Evolutionary conservation across 2,113 vertebrate species (phyloP), one percentile per base, ranked within the genome.

Genomic region (Siniperca knerii): DNA sequence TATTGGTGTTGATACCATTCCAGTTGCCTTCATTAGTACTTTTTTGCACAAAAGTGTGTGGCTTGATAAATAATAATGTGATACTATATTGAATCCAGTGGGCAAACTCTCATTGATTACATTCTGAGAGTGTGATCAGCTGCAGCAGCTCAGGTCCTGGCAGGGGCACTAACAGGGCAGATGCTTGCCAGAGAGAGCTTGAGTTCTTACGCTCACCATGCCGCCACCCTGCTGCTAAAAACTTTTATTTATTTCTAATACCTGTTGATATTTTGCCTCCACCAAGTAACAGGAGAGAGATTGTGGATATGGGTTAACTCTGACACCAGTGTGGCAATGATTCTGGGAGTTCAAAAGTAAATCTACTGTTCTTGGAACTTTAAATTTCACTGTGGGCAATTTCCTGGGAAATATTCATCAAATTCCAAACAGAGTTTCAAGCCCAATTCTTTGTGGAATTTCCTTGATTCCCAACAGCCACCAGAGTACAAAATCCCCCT

Each of bases 361-460:
- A 74, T 78, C n/a, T 29, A 29, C 29, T 29, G 29, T 44, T 72
- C 35, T 58, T 75, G 35, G 29, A 55, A 55, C 37, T 78, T 83
- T 54, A 84, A 72, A 81, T 77, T 7, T 81, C 68, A 76, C 64
- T 69, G 57, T 48, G 8, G 23, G 77, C 16, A 82, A 65, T 69
- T 23, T 78, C 46, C 8, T 48, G 18, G 77, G 18, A 83, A 87
- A 82, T 46, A 81, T 79, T 58, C 0, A 85, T 86, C 23, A 55
- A 60, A 82, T 65, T 78, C 9, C 29, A 79, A 71, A 64, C 18
- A 79, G 54, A 71, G 61, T 69, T 79, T 58, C 23, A 58, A 67
- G 35, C 50, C 55, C 25, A 69, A 64, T 64, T 64, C 13, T 87
- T 80, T 52, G 35, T 54, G 48, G 29, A 74, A 81, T 85, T 90